Evolutionary conservation across 2,888 invertebrate genomes (phyloP), one percentile per base, ranked within the genome.

Genomic region (Cenopis cana): DNA sequence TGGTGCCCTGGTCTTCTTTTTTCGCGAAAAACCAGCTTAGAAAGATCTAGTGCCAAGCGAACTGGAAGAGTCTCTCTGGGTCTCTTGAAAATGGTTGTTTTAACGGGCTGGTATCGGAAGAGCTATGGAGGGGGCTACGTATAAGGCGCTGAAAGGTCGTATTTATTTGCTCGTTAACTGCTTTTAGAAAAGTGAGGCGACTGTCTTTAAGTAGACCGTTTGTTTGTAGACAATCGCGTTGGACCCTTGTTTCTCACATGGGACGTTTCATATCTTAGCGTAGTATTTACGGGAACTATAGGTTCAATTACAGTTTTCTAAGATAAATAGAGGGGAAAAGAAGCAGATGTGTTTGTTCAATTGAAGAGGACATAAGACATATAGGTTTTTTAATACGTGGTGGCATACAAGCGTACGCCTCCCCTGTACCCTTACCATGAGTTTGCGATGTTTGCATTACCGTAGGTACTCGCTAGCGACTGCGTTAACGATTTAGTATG

Each of bases 131-230:
- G n/a, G 20, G 52, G 10, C 5, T 4, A 14, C 20, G 41, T n/a
- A 50, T 54, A 54, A 59, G 46, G 57, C 49, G 69, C 5, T 24
- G 59, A 59, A 59, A 65, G 69, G 52, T 59, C 65, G 41, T 59
- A 46, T 70, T 59, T 69, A 69, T 69, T 29, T 70, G 57, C 52
- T 6, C n/a, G 49, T 64, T 56, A 18, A 38, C 64, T 24, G 62
- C 38, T 62, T 24, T 24, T 24, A 59, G 52, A 52, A 64, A 29
- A 57, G 69, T 64, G 56, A 59, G 41, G 52, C 52, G 38, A 57
- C 49, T 59, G 65, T 54, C 59, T 65, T 69, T 70, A 46, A 64
- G 69, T 64, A 69, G 29, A 29, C 59, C 65, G 65, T 70, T 70
- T 65, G 69, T 70, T 59, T 69, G 38, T 29, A 24, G 33, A 64